These are phyloP conservation scores for Pseudomugil tenellus DNA, from an alignment of 2,797 vertebrate genomes.

Conservation along the genomic window DNA sequence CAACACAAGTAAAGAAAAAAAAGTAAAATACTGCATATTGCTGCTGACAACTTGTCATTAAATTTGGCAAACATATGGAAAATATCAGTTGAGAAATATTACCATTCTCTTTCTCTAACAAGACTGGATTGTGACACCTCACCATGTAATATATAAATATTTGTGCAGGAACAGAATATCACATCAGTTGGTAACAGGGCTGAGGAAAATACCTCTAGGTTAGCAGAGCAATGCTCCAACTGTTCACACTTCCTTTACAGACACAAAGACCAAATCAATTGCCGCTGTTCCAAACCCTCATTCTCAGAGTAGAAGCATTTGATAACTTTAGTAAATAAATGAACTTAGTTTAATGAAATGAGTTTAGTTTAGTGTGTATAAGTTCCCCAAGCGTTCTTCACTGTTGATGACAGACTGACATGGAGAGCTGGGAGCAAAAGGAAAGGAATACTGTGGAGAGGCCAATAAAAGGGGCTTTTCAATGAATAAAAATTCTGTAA, in stretches of 20 bases:
- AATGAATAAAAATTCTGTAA: not conserved
- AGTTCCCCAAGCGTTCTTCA: slow-evolving; percentile 34
- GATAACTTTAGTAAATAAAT: slow-evolving; percentile 61
- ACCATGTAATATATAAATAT: slow-evolving; percentile 15
- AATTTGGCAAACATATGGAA: slow-evolving; percentile 8
- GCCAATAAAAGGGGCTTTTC: slow-evolving; percentile 32
- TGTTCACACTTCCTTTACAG: slow-evolving; percentile 13
- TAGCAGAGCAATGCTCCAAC: slow-evolving; percentile 8
- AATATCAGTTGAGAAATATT: slow-evolving; percentile 19
- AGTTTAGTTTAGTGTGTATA: slow-evolving; percentile 40
- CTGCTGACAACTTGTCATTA: slow-evolving; percentile 19
- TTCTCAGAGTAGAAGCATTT: slow-evolving; percentile 47
- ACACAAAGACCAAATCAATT: slow-evolving; percentile 32
- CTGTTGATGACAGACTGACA: slow-evolving; percentile 53
- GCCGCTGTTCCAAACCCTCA: slow-evolving; percentile 38
- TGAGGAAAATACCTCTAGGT: slow-evolving; percentile 22
- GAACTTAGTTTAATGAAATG: slow-evolving; percentile 34
- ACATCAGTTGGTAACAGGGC: slow-evolving; percentile 18
- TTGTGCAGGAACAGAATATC: slow-evolving; percentile 18
- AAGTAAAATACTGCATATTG: slow-evolving; percentile 8
- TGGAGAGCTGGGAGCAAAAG: slow-evolving; percentile 38
- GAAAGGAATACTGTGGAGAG: slow-evolving; percentile 33
- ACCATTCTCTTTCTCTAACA: slow-evolving; percentile 14
- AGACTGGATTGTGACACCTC: slow-evolving; percentile 11
- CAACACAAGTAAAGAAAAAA: not conserved